phyloP scores from a whole-genome alignment of 1,140 invertebrate species.

The Riptortus pedestris region DNA sequence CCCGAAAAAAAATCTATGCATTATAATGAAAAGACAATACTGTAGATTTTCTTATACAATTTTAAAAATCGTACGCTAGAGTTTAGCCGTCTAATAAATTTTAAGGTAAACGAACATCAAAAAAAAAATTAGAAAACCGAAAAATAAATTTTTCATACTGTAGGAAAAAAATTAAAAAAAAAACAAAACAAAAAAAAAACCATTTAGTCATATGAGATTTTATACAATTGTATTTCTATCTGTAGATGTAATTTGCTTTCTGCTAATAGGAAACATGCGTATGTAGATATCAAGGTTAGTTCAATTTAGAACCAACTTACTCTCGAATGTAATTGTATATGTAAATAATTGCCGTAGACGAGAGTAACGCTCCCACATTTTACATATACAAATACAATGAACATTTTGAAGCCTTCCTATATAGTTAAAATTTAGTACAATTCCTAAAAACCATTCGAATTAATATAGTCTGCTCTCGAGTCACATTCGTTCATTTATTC shows the following conservation, averaged over 20 bases:
- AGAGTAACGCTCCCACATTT: too few relatives aligned
- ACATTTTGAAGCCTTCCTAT: slow-evolving; percentile 14
- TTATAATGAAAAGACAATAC: slow-evolving; percentile 26
- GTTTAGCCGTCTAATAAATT: slow-evolving; percentile 25
- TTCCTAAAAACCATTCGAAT: neutral
- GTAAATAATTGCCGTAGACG: neutral
- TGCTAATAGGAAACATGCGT: slow-evolving; percentile 13
- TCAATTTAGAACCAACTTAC: slow-evolving; percentile 6
- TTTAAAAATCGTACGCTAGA: slow-evolving; percentile 23
- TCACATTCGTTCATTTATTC: neutral
- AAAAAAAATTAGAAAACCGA: neutral
- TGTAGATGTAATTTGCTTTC: slow-evolving; percentile 24
- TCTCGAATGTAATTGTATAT: neutral
- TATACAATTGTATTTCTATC: slow-evolving; percentile 27
- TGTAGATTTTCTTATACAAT: slow-evolving; percentile 25
- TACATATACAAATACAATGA: too few relatives aligned
- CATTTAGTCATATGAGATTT: slow-evolving; percentile 20
- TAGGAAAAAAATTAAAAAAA: slow-evolving; percentile 17
- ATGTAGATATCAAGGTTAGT: slow-evolving; percentile 13
- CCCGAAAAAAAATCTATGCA: slow-evolving; percentile 14
- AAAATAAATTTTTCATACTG: slow-evolving; percentile 22
- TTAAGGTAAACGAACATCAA: slow-evolving; percentile 18
- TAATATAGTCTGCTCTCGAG: slow-evolving; percentile 1
- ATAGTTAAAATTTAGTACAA: neutral
- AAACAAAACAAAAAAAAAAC: too few relatives aligned